Conservation (phyloP, 1,140 invertebrate species). For the Bombyx mori region DNA sequence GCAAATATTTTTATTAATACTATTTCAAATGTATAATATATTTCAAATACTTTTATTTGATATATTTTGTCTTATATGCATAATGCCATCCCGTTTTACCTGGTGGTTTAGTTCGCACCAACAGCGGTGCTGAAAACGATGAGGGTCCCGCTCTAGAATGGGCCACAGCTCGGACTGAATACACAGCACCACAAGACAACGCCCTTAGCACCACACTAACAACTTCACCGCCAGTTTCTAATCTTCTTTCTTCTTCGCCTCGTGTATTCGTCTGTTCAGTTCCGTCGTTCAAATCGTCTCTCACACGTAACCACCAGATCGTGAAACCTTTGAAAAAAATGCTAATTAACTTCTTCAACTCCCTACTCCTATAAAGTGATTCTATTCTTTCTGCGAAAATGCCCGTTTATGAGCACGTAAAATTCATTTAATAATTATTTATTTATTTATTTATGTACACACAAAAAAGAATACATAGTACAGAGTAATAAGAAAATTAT, state of each 20-base stretch:
- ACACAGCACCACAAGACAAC: conserved; percentile 52
- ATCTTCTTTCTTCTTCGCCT: conserved; percentile 46
- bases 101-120: conserved; percentile 59
- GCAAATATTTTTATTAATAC: too few species aligned
- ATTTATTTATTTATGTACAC: too few species aligned
- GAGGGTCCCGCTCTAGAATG: conserved; percentile 54
- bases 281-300: conserved; percentile 43
- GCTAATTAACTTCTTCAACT: too few species aligned
- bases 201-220: conserved; percentile 35
- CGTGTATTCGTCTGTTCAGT: conserved; percentile 32
- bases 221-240: conserved; percentile 52
- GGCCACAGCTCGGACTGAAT: conserved; percentile 51
- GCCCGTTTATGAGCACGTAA: too few species aligned
- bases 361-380: too few species aligned
- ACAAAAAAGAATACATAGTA: too few species aligned
- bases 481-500: too few species aligned
- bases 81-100: conserved; percentile 22
- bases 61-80: too few species aligned
- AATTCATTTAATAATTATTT: too few species aligned
- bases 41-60: too few species aligned
- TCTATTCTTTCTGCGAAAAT: too few species aligned
- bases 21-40: too few species aligned
- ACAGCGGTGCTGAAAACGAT: conserved; percentile 38
- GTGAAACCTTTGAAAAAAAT: conserved; percentile 35
- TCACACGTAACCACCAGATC: conserved; percentile 52